Evolutionary conservation across 1,140 invertebrate species (phyloP), one percentile per base, ranked within the genome.

Genomic region (Trachymyrmex cornetzi): DNA sequence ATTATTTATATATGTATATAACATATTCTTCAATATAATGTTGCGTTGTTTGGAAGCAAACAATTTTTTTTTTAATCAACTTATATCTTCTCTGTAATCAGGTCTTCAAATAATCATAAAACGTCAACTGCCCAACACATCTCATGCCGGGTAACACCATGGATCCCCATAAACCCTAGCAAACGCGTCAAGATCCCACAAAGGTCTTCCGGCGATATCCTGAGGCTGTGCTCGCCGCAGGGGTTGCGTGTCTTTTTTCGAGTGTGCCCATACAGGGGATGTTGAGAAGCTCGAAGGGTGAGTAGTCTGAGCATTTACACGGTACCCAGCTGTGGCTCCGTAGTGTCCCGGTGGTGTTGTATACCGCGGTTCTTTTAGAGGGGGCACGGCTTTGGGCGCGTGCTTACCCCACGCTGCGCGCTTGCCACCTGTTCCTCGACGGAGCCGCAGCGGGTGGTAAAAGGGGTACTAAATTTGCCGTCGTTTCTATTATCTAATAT

Each of bases 251-350:
- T 91, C 90, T 90, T 93, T 89, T 91, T 91, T 92, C 81, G 90
- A 93, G 90, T 91, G 87, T 5, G 87, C 72, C 86, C 77, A 61
- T 34, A 85, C 57, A 74, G 71, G 77, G 87, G 82, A 61, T 81
- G 84, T 87, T 57, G n/a, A 79, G 81, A 63, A 84, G 50, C 55
- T 50, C 27, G 64, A 24, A 30, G 75, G 82, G 75, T 77, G 87
- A 72, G 88, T 88, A 30, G 66, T n/a, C 3, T 44, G 69, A 59
- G 79, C 74, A 74, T 66, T 59, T 90, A 84, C 82, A 88, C 84
- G 92, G 93, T 88, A 81, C 77, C 93, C 93, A 94, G 93, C 93
- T 94, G 93, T 93, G 93, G 87, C 91, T 91, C 91, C 80, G 75
- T 81, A 81, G 86, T 86, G 88, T 86, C 88, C 69, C 38, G 67